phyloP scores from a whole-genome alignment of 2,888 invertebrate genomes.

The Leistus spinibarbis region DNA sequence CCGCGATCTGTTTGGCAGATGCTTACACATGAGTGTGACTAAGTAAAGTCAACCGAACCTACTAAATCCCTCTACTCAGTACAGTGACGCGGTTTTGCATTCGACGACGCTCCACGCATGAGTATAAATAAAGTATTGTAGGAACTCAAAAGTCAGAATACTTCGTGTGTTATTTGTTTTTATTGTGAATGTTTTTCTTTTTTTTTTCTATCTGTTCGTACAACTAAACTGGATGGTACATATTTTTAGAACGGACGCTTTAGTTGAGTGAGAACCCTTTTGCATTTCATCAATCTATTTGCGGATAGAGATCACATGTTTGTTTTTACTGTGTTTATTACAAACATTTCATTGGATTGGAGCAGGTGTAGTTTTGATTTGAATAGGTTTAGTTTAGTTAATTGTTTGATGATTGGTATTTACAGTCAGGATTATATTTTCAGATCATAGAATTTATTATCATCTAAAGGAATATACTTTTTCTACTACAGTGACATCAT shows the following conservation, averaged over 20 bases:
- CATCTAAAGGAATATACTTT: no score
- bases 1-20: slow-evolving; percentile 21
- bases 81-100: slow-evolving; percentile 7
- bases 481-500: no score
- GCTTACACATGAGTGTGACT: slow-evolving; percentile 22
- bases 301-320: slow-evolving; percentile 13
- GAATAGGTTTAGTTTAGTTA: neutral
- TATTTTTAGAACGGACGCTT: slow-evolving; percentile 28
- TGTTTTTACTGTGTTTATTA: slow-evolving; percentile 1
- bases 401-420: neutral
- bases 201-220: slow-evolving; percentile 8
- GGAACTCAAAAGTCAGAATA: slow-evolving; percentile 1
- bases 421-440: neutral
- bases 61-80: neutral
- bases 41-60: neutral
- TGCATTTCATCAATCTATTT: slow-evolving; percentile 23
- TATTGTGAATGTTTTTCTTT: neutral
- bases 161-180: slow-evolving; percentile 11
- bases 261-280: slow-evolving; percentile 16
- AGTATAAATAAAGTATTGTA: slow-evolving; percentile 24
- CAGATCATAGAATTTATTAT: no score
- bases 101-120: neutral
- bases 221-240: neutral
- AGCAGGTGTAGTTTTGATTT: slow-evolving; percentile 2
- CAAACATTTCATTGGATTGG: slow-evolving; percentile 8